Conservation (phyloP, 2,113 vertebrate genomes). For the Phrynosoma blainvillii region DNA sequence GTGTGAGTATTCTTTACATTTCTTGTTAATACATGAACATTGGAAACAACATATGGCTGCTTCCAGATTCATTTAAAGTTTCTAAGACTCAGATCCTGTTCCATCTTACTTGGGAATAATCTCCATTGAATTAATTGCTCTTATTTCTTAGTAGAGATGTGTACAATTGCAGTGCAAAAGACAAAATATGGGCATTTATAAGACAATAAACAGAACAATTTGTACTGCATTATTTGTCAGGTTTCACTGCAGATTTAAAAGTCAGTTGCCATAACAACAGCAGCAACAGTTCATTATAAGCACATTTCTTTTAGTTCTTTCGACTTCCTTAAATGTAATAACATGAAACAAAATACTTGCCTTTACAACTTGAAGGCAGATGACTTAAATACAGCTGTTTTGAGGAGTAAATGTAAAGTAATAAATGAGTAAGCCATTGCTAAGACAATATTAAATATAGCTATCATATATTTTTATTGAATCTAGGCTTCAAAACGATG, state of each 20-base stretch:
- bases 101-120: background rate
- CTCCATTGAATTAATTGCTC: background rate
- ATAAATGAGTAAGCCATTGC: background rate
- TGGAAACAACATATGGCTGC: background rate
- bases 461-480: background rate
- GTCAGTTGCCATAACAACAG: slow-evolving; percentile 70
- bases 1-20: no score
- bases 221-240: slow-evolving; percentile 54
- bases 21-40: background rate
- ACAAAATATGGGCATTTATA: slow-evolving; percentile 39
- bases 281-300: slow-evolving; percentile 65
- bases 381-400: background rate
- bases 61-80: slow-evolving; percentile 44
- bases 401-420: background rate
- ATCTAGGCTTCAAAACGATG: background rate
- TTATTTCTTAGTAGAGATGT: background rate
- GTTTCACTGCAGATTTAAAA: slow-evolving; percentile 49
- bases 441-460: background rate
- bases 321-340: slow-evolving; percentile 60
- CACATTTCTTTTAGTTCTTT: slow-evolving; percentile 45
- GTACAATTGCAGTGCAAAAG: slow-evolving; percentile 16
- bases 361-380: slow-evolving; percentile 39
- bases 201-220: slow-evolving; percentile 29
- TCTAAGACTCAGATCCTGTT: background rate
- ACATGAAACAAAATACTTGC: slow-evolving; percentile 47